These are phyloP conservation scores for Aleadryas rufinucha DNA, from an alignment of 2,113 vertebrate genomes.

Conservation along the genomic window DNA sequence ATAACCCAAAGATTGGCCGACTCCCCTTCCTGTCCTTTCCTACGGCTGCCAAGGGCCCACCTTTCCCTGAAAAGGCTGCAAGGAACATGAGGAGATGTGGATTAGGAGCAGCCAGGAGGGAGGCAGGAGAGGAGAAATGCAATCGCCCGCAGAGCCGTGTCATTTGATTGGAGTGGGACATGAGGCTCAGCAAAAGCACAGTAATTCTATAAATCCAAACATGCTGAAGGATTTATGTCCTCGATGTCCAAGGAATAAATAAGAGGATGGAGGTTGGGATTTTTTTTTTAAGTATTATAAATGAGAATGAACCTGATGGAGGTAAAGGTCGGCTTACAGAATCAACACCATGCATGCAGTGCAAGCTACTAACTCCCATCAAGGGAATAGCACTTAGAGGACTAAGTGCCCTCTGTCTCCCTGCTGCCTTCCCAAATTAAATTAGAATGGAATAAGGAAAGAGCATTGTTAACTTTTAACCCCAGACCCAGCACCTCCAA, in stretches of 20 bases:
- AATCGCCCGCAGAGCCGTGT: neutral
- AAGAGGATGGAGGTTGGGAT: neutral
- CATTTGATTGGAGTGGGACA: neutral
- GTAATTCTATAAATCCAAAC: slow-evolving; percentile 33
- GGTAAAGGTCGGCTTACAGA: neutral
- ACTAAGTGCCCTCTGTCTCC: slow-evolving; percentile 3
- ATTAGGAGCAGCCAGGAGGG: neutral
- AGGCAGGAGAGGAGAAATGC: neutral
- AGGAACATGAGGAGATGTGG: neutral
- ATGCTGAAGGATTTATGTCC: neutral
- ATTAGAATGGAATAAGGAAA: slow-evolving; percentile 10
- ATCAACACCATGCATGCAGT: neutral
- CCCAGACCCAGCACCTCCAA: neutral
- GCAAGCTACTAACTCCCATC: neutral
- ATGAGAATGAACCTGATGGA: slow-evolving; percentile 6
- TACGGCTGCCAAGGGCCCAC: neutral
- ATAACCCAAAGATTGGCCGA: neutral
- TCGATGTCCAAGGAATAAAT: neutral
- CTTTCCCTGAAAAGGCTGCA: neutral
- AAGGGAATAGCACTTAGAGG: slow-evolving; percentile 4
- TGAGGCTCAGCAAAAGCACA: neutral
- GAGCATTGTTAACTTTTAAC: slow-evolving; percentile 2
- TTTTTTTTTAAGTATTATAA: neutral
- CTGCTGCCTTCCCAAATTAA: slow-evolving; percentile 35
- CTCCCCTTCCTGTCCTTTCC: neutral